Percentiles rank a stretch among this genome's conserved stretches.
Conservation (phyloP, 2,113 vertebrate genomes). For the Puffinus mauretanicus region DNA sequence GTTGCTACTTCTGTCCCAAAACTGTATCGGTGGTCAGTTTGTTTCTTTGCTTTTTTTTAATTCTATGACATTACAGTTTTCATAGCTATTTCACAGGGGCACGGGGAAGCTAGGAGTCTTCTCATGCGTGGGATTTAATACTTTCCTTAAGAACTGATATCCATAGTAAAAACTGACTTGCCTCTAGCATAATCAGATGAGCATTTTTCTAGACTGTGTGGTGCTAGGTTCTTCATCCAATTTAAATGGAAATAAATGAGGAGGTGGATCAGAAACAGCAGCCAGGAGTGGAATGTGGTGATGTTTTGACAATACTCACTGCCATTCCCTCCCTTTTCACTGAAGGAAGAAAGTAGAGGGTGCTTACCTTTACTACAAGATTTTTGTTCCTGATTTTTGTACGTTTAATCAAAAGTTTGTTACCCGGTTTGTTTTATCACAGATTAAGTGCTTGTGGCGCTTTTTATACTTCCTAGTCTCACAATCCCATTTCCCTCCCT, state of each 20-base stretch:
- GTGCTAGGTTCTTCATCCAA: not conserved
- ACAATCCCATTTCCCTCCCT: not conserved
- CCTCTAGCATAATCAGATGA: not conserved
- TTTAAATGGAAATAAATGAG: not conserved
- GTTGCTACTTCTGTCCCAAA: not conserved
- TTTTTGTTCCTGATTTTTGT: not conserved
- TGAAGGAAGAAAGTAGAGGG: not conserved
- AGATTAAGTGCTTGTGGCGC: not conserved
- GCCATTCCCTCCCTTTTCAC: not conserved
- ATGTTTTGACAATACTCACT: not conserved
- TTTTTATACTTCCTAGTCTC: not conserved
- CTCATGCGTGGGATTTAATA: not conserved
- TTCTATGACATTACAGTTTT: not conserved
- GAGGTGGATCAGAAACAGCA: not conserved
- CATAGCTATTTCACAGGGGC: not conserved
- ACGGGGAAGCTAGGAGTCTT: not conserved
- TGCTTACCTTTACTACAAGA: not conserved
- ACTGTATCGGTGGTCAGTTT: not conserved
- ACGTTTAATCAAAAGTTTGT: not conserved
- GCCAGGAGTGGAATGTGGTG: not conserved
- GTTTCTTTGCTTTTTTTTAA: not conserved
- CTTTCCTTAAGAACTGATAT: not conserved
- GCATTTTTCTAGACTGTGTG: not conserved
- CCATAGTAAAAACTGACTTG: not conserved
- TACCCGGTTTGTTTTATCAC: not conserved